Conservation (phyloP, 1,140 invertebrate species). For the Drepana arcuata region DNA sequence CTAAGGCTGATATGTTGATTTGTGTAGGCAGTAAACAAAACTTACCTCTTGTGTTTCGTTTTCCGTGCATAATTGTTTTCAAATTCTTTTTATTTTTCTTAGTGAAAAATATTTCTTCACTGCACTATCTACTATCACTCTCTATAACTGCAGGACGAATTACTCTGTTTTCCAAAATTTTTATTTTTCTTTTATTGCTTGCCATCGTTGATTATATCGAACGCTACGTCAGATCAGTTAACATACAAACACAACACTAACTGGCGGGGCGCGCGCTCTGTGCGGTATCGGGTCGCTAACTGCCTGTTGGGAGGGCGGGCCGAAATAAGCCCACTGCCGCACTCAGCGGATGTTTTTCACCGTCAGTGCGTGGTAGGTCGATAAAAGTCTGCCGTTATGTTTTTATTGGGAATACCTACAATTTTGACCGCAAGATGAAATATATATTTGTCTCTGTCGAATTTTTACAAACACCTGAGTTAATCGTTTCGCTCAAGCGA, state of each 20-base stretch:
- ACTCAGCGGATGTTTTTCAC: slow-evolving; percentile 12
- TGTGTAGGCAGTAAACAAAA: slow-evolving; percentile 8
- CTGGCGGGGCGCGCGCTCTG: slow-evolving; percentile 12
- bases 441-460: slow-evolving; percentile 17
- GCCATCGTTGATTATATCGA: slow-evolving; percentile 5
- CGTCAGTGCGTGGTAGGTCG: slow-evolving; percentile 12
- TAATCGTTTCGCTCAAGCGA: slow-evolving; percentile 10
- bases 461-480: slow-evolving; percentile 15
- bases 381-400: slow-evolving; percentile 9
- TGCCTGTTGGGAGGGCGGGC: slow-evolving; percentile 9
- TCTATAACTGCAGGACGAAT: slow-evolving; percentile 4
- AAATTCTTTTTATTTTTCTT: slow-evolving; percentile 7
- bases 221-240: slow-evolving; percentile 7
- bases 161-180: slow-evolving; percentile 3
- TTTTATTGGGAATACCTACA: slow-evolving; percentile 14
- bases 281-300: slow-evolving; percentile 5
- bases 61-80: slow-evolving; percentile 4
- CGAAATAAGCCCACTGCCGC: slow-evolving; percentile 9
- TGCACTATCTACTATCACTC: not conserved
- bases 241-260: slow-evolving; percentile 12
- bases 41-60: not conserved
- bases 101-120: slow-evolving; percentile 8
- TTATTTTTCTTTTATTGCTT: slow-evolving; percentile 3
- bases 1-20: slow-evolving; percentile 8
- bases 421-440: slow-evolving; percentile 12